A percentile compares a stretch with the other conserved stretches of the same genome.
phyloP scores from a whole-genome alignment of 2,113 vertebrate species.

The Pungitius pungitius region DNA sequence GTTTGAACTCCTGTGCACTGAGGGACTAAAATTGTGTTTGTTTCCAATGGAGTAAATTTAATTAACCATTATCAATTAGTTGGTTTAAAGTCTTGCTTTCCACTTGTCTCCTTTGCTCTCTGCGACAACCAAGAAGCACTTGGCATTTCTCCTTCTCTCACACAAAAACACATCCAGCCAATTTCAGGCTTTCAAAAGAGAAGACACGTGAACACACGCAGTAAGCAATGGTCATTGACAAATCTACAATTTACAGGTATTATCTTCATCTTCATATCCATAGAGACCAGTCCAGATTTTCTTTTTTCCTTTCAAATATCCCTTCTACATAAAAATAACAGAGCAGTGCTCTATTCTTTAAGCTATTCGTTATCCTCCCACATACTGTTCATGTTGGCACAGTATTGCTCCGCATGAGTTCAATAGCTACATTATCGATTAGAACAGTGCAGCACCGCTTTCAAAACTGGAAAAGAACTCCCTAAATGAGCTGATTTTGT shows the following conservation, averaged over 20 bases:
- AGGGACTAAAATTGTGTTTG: slow-evolving; percentile 18
- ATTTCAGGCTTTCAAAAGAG: slow-evolving; percentile 7
- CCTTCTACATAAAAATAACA: not conserved
- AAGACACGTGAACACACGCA: not conserved
- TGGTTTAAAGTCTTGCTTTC: slow-evolving; percentile 24
- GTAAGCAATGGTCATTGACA: slow-evolving; percentile 8
- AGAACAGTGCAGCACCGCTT: not conserved
- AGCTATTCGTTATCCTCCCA: too few species aligned
- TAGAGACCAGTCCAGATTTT: too few species aligned
- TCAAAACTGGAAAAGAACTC: not conserved
- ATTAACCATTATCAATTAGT: too few species aligned
- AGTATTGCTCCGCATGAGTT: not conserved
- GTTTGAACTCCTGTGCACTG: slow-evolving; percentile 11
- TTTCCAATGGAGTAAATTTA: slow-evolving; percentile 20
- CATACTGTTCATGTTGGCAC: not conserved
- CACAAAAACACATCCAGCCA: not conserved
- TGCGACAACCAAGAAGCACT: slow-evolving; percentile 27
- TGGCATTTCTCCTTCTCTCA: not conserved
- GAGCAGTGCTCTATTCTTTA: not conserved
- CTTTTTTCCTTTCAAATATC: not conserved
- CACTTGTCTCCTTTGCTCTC: slow-evolving; percentile 13
- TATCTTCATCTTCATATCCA: slow-evolving; percentile 7
- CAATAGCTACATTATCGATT: not conserved
- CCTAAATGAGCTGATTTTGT: not conserved
- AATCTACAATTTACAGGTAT: slow-evolving; percentile 26